phyloP scores from a whole-genome alignment of 2,113 vertebrate genomes.

The Oryctolagus cuniculus region mOryCun1.1 NC_091444.1:35382001-35382500 shows the following conservation, averaged over 20 bases:
- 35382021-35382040: neutral
- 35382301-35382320: neutral
- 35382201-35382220: neutral
- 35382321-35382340: neutral
- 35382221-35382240: accelerated
- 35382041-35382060: accelerated
- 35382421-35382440: neutral
- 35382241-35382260: too few species aligned
- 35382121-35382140: accelerated
- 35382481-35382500: neutral
- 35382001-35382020: neutral
- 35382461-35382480: too few species aligned
- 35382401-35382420: neutral
- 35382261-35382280: neutral
- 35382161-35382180: neutral
- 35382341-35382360: neutral
- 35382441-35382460: neutral
- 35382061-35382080: neutral
- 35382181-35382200: neutral
- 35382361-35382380: neutral
- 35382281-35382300: neutral
- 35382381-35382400: neutral
- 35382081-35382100: neutral
- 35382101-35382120: neutral
- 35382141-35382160: neutral